Base-by-base conservation (phyloP, 2,797 vertebrate species). In the Echeneis naucrates region DNA sequence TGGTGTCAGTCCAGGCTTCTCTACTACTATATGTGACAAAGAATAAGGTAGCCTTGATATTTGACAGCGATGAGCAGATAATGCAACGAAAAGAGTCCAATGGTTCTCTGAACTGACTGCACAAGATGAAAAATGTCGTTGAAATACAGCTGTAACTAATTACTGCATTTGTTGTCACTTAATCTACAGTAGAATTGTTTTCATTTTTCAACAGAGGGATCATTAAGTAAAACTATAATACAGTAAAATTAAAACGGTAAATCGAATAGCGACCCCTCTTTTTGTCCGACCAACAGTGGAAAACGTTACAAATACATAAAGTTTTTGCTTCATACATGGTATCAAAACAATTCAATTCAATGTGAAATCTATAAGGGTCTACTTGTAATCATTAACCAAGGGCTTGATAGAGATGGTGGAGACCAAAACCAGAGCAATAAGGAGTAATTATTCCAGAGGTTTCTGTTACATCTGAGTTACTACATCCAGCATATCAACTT, bases 1-100 rank as follows among this genome's bases (percentile, higher is more conserved):
- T 8, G 59, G 64, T 85, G 86, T 93, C 92, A 81, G 67, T 94
- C 88, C 69, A 72, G 68, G 35, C 85, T 66, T 92, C 85, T 86
- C 80, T 35, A 51, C 81, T 62, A 77, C 88, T 82, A 77, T 72
- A 78, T 83, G 82, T 88, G 85, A 91, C 87, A 89, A 68, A 75
- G 86, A 85, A 76, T 53, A 58, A 86, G 79, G 75, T 63, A 54
- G 80, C 69, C 75, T 68, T 86, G 74, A 78, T 75, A 56, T 88
- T 64, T 87, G 80, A 88, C 84, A 84, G 81, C 76, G 79, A 89
- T 77, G 76, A 86, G 78, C 56, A 80, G 50, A 83, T 71, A 75
- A 83, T 72, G 61, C 73, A 75, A 65, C 71, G 48, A 81, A 83
- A 77, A 57, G 59, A 33, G 53, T 74, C 72, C 64, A 38, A 74